Conservation (phyloP, 2,888 invertebrate species). For the Trissonchulus sp. region DNA sequence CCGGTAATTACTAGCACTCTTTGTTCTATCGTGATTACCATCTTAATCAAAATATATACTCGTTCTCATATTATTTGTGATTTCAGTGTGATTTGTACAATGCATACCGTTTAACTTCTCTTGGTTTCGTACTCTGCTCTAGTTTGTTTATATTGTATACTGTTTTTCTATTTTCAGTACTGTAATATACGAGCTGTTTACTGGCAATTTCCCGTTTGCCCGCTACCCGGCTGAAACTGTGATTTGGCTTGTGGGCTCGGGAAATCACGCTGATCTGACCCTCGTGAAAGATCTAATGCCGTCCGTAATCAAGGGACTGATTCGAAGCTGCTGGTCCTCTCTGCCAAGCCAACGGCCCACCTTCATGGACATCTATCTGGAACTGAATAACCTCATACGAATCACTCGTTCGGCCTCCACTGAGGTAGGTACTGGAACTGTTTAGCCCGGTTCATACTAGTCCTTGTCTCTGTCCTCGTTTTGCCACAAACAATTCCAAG, state of each 20-base stretch:
- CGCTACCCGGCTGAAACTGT: conserved; percentile 41
- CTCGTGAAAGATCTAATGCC: conserved; percentile 40
- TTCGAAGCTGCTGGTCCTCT: conserved; percentile 52
- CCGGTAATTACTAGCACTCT: too few species aligned
- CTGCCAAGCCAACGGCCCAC: conserved; percentile 47
- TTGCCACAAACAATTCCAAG: too few species aligned
- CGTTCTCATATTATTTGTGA: too few species aligned
- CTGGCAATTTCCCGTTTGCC: conserved; percentile 43
- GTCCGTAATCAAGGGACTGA: conserved; percentile 44
- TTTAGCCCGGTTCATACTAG: neutral
- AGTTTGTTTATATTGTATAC: too few species aligned
- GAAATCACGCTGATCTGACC: conserved; percentile 44
- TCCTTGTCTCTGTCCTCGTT: too few species aligned
- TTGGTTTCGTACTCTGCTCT: too few species aligned
- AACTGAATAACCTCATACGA: conserved; percentile 47
- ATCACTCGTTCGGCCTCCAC: conserved; percentile 28
- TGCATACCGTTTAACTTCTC: too few species aligned
- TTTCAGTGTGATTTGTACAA: too few species aligned
- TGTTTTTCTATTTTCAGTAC: conserved; percentile 41
- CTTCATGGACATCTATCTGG: conserved; percentile 49
- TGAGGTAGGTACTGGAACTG: conserved; percentile 1
- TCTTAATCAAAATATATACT: too few species aligned
- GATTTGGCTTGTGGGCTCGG: conserved; percentile 45
- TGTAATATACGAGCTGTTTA: conserved; percentile 47
- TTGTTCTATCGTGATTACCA: too few species aligned